phyloP scores from a whole-genome alignment of 1,140 invertebrate species.

The Plodia interpunctella region DNA sequence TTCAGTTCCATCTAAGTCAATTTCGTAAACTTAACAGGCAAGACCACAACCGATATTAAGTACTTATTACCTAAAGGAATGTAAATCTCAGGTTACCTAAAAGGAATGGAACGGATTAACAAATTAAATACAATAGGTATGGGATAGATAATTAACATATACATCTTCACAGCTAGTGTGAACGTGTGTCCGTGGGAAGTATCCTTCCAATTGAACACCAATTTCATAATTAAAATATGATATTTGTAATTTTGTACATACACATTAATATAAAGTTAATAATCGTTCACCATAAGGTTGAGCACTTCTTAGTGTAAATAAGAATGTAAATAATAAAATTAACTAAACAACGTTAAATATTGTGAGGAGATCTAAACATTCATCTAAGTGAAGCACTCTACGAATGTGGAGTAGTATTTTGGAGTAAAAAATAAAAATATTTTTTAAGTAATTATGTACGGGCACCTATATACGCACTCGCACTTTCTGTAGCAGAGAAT shows the following conservation, averaged over 20 bases:
- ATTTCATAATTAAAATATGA: conserved; percentile 12
- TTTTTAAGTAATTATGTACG: conserved; percentile 16
- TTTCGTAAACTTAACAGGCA: conserved; percentile 77
- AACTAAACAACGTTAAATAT: conserved; percentile 14
- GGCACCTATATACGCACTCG: conserved; percentile 52
- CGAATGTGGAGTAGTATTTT: not conserved
- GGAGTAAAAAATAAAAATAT: conserved; percentile 7
- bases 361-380: conserved; percentile 11
- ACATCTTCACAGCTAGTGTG: conserved; percentile 17
- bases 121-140: conserved; percentile 27
- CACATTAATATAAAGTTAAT: conserved; percentile 18
- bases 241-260: conserved; percentile 12
- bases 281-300: conserved; percentile 35
- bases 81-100: conserved; percentile 53
- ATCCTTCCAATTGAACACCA: not conserved
- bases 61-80: conserved; percentile 77
- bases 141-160: conserved; percentile 27
- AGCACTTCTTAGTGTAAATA: conserved; percentile 32
- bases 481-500: conserved; percentile 26
- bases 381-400: not conserved
- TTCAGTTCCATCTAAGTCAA: conserved; percentile 71
- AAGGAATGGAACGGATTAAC: conserved; percentile 39
- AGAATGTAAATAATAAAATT: conserved; percentile 11
- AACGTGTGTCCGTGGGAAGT: not conserved
- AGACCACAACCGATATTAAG: conserved; percentile 79